phyloP scores from a whole-genome alignment of 2,113 vertebrate genomes.

The Hypocryptadius cinnamomeus region DNA sequence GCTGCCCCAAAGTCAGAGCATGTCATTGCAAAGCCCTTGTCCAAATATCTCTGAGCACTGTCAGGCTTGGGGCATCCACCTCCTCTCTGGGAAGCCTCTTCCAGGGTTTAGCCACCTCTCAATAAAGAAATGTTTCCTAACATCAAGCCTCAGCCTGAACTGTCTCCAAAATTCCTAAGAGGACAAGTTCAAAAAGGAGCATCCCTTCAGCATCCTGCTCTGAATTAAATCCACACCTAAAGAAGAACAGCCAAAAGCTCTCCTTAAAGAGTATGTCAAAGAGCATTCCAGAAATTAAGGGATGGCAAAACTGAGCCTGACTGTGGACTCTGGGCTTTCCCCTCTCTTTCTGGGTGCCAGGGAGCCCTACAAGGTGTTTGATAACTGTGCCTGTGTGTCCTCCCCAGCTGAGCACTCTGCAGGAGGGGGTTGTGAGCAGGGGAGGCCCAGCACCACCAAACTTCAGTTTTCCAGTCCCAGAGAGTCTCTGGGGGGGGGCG shows the following conservation, averaged over 20 bases:
- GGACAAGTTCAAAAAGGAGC: not conserved
- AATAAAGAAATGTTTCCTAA: not conserved
- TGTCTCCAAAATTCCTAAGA: not conserved
- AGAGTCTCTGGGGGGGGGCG: rapidly evolving
- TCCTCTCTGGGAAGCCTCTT: not conserved
- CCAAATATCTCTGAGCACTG: not conserved
- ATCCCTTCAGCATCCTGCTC: not conserved
- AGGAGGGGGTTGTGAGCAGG: not conserved
- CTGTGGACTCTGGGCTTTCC: not conserved
- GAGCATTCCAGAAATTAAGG: not conserved
- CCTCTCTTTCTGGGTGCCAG: not conserved
- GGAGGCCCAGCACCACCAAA: not conserved
- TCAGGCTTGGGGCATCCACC: rapidly evolving
- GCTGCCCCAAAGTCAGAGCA: not conserved
- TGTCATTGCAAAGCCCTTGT: not conserved
- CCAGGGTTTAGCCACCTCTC: not conserved
- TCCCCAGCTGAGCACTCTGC: rapidly evolving
- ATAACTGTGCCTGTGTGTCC: not conserved
- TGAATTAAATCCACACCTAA: not conserved
- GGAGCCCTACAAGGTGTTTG: not conserved
- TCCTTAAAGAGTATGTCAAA: not conserved
- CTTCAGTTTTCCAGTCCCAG: not conserved
- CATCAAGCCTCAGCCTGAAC: not conserved
- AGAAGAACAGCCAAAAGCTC: not conserved
- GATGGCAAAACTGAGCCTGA: not conserved